These are phyloP conservation scores for Sphaerophoria taeniata DNA, from an alignment of 2,888 invertebrate genomes.

Conservation along the genomic window DNA sequence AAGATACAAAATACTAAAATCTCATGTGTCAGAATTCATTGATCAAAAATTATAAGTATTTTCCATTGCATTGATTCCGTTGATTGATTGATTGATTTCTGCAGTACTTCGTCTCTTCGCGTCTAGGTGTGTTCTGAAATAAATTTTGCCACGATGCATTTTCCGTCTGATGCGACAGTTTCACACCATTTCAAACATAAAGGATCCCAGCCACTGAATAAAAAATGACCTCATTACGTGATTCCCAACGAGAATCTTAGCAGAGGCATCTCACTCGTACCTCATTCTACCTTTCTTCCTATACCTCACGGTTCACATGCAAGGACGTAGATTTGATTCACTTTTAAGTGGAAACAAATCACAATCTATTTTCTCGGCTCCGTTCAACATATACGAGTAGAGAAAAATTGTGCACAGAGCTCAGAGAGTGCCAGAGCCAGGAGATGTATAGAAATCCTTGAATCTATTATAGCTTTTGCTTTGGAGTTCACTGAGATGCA, in stretches of 20 bases:
- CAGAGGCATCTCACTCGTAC: conserved; percentile 13
- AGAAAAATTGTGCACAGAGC: conserved; percentile 9
- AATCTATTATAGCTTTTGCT: too few species aligned
- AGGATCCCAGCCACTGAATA: background rate
- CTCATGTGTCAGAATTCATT: too few species aligned
- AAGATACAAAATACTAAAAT: too few species aligned
- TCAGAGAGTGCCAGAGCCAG: background rate
- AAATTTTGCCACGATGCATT: too few species aligned
- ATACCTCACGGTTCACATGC: background rate
- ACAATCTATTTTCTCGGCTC: conserved; percentile 19
- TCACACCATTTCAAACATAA: too few species aligned
- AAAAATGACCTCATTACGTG: conserved; percentile 69
- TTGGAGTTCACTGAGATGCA: background rate
- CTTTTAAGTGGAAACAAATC: conserved; percentile 29
- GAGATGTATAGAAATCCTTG: too few species aligned
- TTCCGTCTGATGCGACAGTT: too few species aligned
- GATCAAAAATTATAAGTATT: too few species aligned
- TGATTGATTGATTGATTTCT: too few species aligned
- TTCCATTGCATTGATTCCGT: too few species aligned
- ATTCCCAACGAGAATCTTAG: conserved; percentile 49
- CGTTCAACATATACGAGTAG: conserved; percentile 1
- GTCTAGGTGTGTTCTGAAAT: too few species aligned
- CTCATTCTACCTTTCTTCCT: background rate
- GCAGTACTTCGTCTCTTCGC: too few species aligned
- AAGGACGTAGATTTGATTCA: conserved; percentile 18